Evolutionary conservation across 2,797 vertebrate genomes (phyloP).

Genomic region (Gastrophryne carolinensis): DNA sequence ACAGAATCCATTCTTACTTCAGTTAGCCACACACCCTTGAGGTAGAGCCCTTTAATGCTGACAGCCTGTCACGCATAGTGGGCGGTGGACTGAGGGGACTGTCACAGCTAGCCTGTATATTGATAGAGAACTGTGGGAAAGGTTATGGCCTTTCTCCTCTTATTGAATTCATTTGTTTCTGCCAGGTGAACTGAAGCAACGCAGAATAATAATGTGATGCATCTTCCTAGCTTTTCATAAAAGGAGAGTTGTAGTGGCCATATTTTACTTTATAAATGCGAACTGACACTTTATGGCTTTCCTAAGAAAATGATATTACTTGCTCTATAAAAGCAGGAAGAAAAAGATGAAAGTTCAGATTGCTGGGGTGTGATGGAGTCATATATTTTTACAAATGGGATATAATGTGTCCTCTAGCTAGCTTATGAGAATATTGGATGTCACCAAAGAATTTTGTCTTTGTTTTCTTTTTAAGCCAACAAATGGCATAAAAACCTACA

Average conservation of each 20-base stretch:
- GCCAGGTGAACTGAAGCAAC: conserved; percentile 13
- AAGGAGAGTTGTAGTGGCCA: conserved; percentile 54
- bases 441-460: background rate
- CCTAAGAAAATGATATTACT: conserved; percentile 52
- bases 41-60: background rate
- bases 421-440: background rate
- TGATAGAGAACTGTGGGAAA: background rate
- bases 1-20: background rate
- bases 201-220: conserved; percentile 31
- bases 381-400: conserved; percentile 55
- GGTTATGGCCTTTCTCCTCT: conserved; percentile 6
- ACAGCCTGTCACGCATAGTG: background rate
- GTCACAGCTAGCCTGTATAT: background rate
- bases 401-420: background rate
- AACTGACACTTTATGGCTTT: conserved; percentile 58
- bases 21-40: background rate
- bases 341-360: conserved; percentile 54
- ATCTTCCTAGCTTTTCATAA: conserved; percentile 53
- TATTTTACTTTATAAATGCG: conserved; percentile 54
- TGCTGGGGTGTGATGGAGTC: conserved; percentile 54
- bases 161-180: conserved; percentile 22
- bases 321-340: conserved; percentile 51
- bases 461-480: no score
- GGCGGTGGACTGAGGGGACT: background rate
- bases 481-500: no score